Base-by-base conservation (phyloP, 1,140 invertebrate species). In the Drosophila asahinai region DNA sequence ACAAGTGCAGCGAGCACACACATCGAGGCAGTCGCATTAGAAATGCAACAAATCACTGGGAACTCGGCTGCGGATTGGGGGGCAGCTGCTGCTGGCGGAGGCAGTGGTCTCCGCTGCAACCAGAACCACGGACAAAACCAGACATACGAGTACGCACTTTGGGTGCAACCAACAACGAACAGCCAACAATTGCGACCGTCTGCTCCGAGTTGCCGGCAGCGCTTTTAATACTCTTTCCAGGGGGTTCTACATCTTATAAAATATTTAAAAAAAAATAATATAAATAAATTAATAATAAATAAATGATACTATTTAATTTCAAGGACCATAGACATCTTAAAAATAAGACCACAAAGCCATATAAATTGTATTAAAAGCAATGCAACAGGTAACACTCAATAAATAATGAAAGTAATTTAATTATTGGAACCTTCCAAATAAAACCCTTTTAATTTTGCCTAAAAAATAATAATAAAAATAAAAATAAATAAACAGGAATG, bases 131-230 rank as follows among this genome's bases (percentile, higher is more conserved):
- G 76, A 64, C 84, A 77, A 81, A 87, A 87, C 81, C 86, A 90
- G 84, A 89, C 84, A 89, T 79, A 89, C 82, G 84, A 87, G 84
- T 83, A 87, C 84, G 84, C 84, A 87, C 84, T 87, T 83, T 87
- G 84, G 77, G 80, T 83, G 83, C 83, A 86, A 77, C 77, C 83
- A 77, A 47, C 71, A 84, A 84, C 75, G 64, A 75, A 71, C 71
- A 66, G 48, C 59, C 71, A 59, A 51, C 66, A 70, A 75, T 73
- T 77, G 78, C 55, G 70, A 81, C 70, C 64, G 83, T 84, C 86
- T 90, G 86, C 81, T 76, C 73, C 52, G 71, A 79, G 78, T 89
- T 89, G 84, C 84, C 81, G 65, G 43, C 83, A 87, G 84, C 84
- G 80, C 47, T 76, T 76, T 77, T 65, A 2, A 43, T 65, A 65